Evolutionary conservation across 1,140 invertebrate species (phyloP).

Genomic region (Drosophila athabasca): DNA sequence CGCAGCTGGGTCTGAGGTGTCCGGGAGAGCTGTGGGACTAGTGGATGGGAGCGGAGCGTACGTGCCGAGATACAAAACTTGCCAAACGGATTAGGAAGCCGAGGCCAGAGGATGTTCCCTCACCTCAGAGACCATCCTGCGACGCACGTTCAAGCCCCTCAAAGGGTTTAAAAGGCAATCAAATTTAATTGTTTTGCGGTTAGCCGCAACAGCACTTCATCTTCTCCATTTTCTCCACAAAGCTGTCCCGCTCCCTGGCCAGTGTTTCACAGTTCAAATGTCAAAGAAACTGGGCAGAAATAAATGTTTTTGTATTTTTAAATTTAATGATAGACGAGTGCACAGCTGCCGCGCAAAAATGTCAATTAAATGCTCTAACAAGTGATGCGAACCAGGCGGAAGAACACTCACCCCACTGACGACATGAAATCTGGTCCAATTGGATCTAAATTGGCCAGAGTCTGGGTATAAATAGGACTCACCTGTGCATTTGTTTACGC

Average conservation of each 20-base stretch:
- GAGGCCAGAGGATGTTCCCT: slow-evolving; percentile 29
- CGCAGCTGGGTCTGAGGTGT: slow-evolving; percentile 42
- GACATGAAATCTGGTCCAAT: slow-evolving; percentile 34
- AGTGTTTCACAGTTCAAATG: slow-evolving; percentile 10
- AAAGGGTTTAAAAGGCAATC: slow-evolving; percentile 78
- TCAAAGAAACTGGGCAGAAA: slow-evolving; percentile 24
- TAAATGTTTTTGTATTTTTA: slow-evolving; percentile 33
- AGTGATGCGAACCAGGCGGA: slow-evolving; percentile 58
- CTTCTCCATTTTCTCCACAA: slow-evolving; percentile 10
- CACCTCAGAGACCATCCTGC: background rate
- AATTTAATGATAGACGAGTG: slow-evolving; percentile 61
- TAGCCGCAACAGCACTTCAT: slow-evolving; percentile 54
- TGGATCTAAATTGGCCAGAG: slow-evolving; percentile 36
- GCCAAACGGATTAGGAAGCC: slow-evolving; percentile 62
- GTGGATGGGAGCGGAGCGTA: slow-evolving; percentile 35
- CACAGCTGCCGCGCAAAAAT: slow-evolving; percentile 55
- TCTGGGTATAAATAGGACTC: slow-evolving; percentile 62
- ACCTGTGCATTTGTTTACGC: slow-evolving; percentile 76
- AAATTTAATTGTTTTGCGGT: slow-evolving; percentile 79
- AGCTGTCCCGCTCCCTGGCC: background rate
- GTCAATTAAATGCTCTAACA: slow-evolving; percentile 75
- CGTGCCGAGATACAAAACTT: slow-evolving; percentile 75
- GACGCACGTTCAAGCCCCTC: slow-evolving; percentile 16
- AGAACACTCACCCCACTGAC: slow-evolving; percentile 50
- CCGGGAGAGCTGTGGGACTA: slow-evolving; percentile 12